Base-by-base conservation (phyloP, 2,113 vertebrate species). In the Brienomyrus longianalis region DNA sequence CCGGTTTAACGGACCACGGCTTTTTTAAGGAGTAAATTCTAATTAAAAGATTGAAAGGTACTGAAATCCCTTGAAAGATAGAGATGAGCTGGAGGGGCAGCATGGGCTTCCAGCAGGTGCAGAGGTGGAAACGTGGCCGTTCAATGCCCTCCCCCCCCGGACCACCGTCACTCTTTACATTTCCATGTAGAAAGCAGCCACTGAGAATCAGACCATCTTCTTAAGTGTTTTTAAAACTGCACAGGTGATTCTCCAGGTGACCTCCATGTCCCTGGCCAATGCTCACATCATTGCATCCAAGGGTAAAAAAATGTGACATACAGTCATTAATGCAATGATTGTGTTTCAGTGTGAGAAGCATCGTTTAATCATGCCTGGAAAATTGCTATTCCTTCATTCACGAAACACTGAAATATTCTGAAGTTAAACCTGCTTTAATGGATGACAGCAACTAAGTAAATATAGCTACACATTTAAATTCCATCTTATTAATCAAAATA, bases 361-460 rank as follows among this genome's bases (percentile, higher is more conserved):
- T 89, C 35, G 45, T 56, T 89, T 83, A 89, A 56, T 51, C 19
- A 27, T 31, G 31, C 31, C 27, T 51, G 54, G 50, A 89, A 83
- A 89, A 39, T 83, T 1, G 52, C 47, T 45, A 19, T 51, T 80
- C 70, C 48, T 51, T 31, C n/a, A 50, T 45, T 77, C 50, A 27
- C 13, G 6, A 74, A 89, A 43, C 19, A 47, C 47, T 54, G 27
- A 52, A 50, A 89, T 56, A 23, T 54, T 54, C 48, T 54, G 17
- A 83, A 83, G 39, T 83, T 52, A 89, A 89, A 89, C 83, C 52
- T 89, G 66, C 70, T 89, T 56, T 89, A 89, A 89, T 89, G 74
- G 51, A 83, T 89, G 88, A 83, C 74, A 89, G 74, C 51, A 83
- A 39, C 48, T 83, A 52, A 89, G 83, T 83, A 56, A 83, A 43